Percentiles rank a stretch among this genome's conserved stretches.
Conservation (phyloP, 2,113 vertebrate species). For the Pimephales promelas region DNA sequence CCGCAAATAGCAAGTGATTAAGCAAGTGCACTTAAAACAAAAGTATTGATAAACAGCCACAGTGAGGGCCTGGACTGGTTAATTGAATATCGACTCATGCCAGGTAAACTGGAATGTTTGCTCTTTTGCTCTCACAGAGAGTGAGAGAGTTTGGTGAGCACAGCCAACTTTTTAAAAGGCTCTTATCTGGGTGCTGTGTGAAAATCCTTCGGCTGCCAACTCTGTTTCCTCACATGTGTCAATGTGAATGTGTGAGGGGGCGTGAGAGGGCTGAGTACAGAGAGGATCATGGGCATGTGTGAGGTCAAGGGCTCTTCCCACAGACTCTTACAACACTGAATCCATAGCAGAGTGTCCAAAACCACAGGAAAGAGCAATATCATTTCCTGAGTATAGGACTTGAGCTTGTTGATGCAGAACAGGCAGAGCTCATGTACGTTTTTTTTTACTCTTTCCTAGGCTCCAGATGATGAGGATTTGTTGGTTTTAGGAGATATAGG, state of each 20-base stretch:
- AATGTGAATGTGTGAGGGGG: conserved; percentile 27
- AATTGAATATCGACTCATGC: conserved; percentile 77
- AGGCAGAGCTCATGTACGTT: background rate
- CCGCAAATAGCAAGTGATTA: conserved; percentile 72
- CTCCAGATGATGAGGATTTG: background rate
- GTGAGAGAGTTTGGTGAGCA: conserved; percentile 61
- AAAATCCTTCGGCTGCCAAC: conserved; percentile 49
- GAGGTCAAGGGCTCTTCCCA: conserved; percentile 54
- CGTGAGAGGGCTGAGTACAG: conserved; percentile 8
- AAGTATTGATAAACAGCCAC: conserved; percentile 71
- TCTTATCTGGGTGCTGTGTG: conserved; percentile 59
- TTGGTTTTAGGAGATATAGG: background rate
- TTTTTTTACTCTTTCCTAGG: conserved; percentile 14
- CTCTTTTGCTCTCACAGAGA: conserved; percentile 56
- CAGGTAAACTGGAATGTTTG: conserved; percentile 60
- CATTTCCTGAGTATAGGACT: conserved; percentile 28
- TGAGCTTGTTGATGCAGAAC: conserved; percentile 10
- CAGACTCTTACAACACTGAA: conserved; percentile 5
- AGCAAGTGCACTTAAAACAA: conserved; percentile 69
- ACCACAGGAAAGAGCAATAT: conserved; percentile 17
- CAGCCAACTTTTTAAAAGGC: conserved; percentile 60
- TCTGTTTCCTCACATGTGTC: conserved; percentile 35
- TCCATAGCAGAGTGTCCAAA: conserved; percentile 20
- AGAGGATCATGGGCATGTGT: conserved; percentile 25
- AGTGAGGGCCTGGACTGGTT: conserved; percentile 63